Percentiles rank a stretch among this genome's conserved stretches.
Conservation (phyloP, 2,797 vertebrate genomes). For the Neoniphon sammara region DNA sequence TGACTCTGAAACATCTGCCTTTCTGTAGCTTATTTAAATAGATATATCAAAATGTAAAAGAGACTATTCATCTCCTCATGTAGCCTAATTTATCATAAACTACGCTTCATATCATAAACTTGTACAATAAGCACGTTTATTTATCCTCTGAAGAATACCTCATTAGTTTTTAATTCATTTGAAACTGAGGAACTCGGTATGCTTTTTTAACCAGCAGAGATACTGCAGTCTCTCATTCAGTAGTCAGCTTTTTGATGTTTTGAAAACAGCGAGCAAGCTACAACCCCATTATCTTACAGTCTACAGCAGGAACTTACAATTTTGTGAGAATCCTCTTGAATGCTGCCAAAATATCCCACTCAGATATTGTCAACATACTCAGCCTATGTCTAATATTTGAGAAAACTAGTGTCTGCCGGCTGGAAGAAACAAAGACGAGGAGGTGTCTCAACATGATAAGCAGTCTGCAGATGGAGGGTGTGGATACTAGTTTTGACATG, state of each 20-base stretch:
- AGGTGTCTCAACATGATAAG: slow-evolving; percentile 78
- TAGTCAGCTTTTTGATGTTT: slow-evolving; percentile 5
- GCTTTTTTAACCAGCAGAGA: slow-evolving; percentile 4
- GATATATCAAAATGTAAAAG: background rate
- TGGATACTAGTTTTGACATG: slow-evolving; percentile 90
- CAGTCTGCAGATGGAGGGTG: slow-evolving; percentile 82
- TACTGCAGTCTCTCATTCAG: background rate
- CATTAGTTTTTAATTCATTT: slow-evolving; percentile 9
- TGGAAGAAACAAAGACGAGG: slow-evolving; percentile 68
- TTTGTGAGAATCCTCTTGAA: slow-evolving; percentile 64
- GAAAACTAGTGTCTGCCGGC: slow-evolving; percentile 47
- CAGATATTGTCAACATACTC: slow-evolving; percentile 39
- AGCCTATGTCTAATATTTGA: slow-evolving; percentile 38
- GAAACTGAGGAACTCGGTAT: background rate
- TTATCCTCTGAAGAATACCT: background rate
- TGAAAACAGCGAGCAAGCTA: slow-evolving; percentile 18
- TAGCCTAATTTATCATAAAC: background rate
- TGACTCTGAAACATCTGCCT: too few species aligned
- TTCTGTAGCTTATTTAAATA: slow-evolving; percentile 7
- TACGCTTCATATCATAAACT: background rate
- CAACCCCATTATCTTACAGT: background rate
- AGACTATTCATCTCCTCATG: background rate
- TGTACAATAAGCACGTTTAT: slow-evolving; percentile 16
- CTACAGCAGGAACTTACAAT: slow-evolving; percentile 75
- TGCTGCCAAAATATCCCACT: slow-evolving; percentile 56